Evolutionary conservation across 2,888 invertebrate genomes (phyloP).

Genomic region (Eilema sororculum): DNA sequence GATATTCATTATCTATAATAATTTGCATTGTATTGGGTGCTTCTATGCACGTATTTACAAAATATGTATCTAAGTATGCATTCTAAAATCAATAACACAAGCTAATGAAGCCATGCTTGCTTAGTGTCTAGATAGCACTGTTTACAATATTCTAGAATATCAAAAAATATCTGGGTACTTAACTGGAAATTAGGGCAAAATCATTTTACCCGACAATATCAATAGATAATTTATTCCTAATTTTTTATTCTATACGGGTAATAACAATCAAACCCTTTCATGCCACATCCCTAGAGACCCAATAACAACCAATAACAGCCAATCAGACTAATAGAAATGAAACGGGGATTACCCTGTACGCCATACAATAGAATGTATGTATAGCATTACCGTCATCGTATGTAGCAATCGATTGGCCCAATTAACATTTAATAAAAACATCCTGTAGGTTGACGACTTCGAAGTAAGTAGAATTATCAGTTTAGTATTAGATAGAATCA

Average conservation of each 20-base stretch:
- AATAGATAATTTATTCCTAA: not conserved
- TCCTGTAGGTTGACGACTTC: slow-evolving; percentile 29
- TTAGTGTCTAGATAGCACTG: too few relatives aligned
- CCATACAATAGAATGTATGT: slow-evolving; percentile 10
- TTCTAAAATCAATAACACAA: too few relatives aligned
- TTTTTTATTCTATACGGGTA: not conserved
- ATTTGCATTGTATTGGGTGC: too few relatives aligned
- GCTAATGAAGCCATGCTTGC: too few relatives aligned
- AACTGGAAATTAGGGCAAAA: too few relatives aligned
- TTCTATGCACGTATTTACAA: too few relatives aligned
- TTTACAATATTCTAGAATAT: too few relatives aligned
- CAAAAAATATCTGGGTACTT: too few relatives aligned
- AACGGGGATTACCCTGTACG: slow-evolving; percentile 12
- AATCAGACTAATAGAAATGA: slow-evolving; percentile 27
- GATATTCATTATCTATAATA: too few relatives aligned
- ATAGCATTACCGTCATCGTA: slow-evolving; percentile 15
- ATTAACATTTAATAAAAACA: slow-evolving; percentile 51
- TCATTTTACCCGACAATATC: too few relatives aligned
- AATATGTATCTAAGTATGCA: too few relatives aligned
- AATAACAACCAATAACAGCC: slow-evolving; percentile 7
- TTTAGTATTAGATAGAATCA: too few relatives aligned
- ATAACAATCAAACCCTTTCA: slow-evolving; percentile 3
- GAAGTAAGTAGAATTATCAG: not conserved
- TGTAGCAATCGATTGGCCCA: slow-evolving; percentile 49
- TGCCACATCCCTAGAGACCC: slow-evolving; percentile 14